phyloP scores from a whole-genome alignment of 1,140 invertebrate species.

The Artemia franciscana region DNA sequence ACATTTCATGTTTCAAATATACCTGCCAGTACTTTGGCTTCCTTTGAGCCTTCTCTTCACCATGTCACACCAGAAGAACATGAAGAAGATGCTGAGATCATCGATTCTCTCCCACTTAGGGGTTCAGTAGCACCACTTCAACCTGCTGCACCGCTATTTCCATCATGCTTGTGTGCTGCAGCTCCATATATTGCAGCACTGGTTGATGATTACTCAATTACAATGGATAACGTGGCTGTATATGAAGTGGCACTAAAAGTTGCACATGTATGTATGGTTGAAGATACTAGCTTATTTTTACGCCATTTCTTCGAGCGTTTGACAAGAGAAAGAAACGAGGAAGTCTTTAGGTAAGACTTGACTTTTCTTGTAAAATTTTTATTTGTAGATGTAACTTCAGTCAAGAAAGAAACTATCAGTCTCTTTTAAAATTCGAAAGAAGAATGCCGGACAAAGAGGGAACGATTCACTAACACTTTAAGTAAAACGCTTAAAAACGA shows the following conservation, averaged over 20 bases:
- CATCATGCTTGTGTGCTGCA: slow-evolving; percentile 81
- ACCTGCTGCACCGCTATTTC: slow-evolving; percentile 79
- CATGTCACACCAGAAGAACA: slow-evolving; percentile 60
- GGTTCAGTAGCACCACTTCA: slow-evolving; percentile 35
- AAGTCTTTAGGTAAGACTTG: slow-evolving; percentile 8
- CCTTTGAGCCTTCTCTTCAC: slow-evolving; percentile 68
- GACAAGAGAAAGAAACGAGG: slow-evolving; percentile 77
- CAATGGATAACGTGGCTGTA: slow-evolving; percentile 68
- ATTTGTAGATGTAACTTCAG: too few species aligned
- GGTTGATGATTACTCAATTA: slow-evolving; percentile 85
- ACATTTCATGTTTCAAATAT: slow-evolving; percentile 93
- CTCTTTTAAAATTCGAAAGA: too few species aligned
- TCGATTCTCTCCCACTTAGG: slow-evolving; percentile 14
- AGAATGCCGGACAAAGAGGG: too few species aligned
- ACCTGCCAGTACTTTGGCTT: slow-evolving; percentile 79
- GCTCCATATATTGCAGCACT: slow-evolving; percentile 83
- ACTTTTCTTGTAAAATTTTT: slow-evolving; percentile 17
- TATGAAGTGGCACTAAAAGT: slow-evolving; percentile 66
- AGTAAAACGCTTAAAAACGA: too few species aligned
- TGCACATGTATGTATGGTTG: slow-evolving; percentile 90
- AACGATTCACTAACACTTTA: too few species aligned
- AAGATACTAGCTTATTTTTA: slow-evolving; percentile 87
- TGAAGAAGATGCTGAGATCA: slow-evolving; percentile 30
- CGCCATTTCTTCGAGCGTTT: slow-evolving; percentile 86
- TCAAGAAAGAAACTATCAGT: too few species aligned